Evolutionary conservation across 2,113 vertebrate species (phyloP), one percentile per base, ranked within the genome.

Genomic region (Crocuta crocuta): DNA sequence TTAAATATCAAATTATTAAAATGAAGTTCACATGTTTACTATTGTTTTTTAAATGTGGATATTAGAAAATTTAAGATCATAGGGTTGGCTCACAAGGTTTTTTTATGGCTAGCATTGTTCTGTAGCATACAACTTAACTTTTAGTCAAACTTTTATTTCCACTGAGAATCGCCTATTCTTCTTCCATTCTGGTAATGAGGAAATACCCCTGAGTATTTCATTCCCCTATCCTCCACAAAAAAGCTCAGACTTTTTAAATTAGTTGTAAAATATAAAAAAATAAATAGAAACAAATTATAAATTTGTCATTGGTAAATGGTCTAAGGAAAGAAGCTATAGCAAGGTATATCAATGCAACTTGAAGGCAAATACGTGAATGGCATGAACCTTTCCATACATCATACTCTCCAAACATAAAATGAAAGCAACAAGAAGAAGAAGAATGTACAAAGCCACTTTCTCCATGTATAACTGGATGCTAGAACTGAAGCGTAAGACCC

Each of bases 1-100:
- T 76, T 95, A 61, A 86, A 81, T 82, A 73, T 45, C 4, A 86
- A 81, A 76, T 53, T 90, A 96, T 80, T 91, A 11, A 83, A 79
- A 74, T 84, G 35, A 87, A 68, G 26, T 68, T 95, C 39, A 53
- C 15, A 61, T 93, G 43, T 31, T 89, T 89, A 35, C 13, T 82
- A 82, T 94, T 63, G 53, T 7, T 81, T 93, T 93, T 71, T 92
- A 39, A 96, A 26, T 84, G 26, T 80, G 58, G 43, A 24, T 71
- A 78, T n/a, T 70, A 48, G 50, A 91, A 90, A 96, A 43, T 65
- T 61, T 79, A 65, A 97, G 39, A 48, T 76, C 17, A 21, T 81
- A 66, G 8, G 43, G 74, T 15, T 92, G 9, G 45, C 28, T 45
- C 4, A 53, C 58, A 89, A 21, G n/a, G 15, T 35, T 24, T 80